These are phyloP conservation scores for Diachasma alloeum DNA, from an alignment of 1,140 invertebrate species.

Conservation along the genomic window DNA sequence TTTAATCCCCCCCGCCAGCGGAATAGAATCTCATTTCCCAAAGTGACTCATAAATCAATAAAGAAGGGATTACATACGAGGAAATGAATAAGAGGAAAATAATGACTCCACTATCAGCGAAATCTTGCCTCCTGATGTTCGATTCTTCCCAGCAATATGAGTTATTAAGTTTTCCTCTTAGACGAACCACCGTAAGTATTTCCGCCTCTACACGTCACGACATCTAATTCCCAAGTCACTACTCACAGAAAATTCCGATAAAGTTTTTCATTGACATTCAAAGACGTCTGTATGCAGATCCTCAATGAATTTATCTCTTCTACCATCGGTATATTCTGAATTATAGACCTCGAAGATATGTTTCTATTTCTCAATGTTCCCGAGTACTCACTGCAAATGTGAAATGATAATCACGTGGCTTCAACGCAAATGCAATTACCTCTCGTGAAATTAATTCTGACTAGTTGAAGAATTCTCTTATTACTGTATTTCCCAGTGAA, in stretches of 20 bases:
- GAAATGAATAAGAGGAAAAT: not conserved
- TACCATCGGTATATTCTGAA: not conserved
- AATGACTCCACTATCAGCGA: not conserved
- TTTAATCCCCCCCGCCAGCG: not conserved
- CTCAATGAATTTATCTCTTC: not conserved
- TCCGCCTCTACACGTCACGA: not conserved
- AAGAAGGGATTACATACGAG: not conserved
- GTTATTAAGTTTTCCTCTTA: not conserved
- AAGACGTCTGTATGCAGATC: not conserved
- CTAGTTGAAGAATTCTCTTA: too few relatives aligned
- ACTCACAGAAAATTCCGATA: too few relatives aligned
- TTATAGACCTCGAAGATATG: not conserved
- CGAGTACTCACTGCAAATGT: not conserved
- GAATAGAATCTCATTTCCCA: not conserved
- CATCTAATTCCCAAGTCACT: too few relatives aligned
- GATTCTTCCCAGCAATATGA: not conserved
- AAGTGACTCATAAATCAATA: not conserved
- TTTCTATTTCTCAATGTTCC: not conserved
- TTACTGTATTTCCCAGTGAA: too few relatives aligned
- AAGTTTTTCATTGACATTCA: not conserved
- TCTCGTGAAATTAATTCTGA: not conserved
- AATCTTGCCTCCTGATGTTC: not conserved
- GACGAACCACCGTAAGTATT: not conserved
- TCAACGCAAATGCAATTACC: slow-evolving; percentile 9
- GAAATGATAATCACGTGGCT: slow-evolving; percentile 7